Base-by-base conservation (phyloP, 2,888 invertebrate genomes). In the Sarcophaga carnaria region DNA sequence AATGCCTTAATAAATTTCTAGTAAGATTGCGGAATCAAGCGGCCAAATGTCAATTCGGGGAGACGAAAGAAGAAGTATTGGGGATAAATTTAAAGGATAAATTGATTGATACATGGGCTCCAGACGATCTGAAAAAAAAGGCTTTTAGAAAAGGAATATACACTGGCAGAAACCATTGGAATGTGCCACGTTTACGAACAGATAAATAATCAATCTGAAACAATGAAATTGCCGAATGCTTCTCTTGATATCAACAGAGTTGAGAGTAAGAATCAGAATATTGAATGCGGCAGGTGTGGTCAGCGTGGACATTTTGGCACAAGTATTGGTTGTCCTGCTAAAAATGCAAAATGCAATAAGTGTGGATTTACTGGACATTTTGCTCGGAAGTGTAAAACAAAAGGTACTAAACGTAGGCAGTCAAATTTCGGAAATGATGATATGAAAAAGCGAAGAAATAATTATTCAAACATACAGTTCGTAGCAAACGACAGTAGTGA, bases 1-100 rank as follows among this genome's bases (percentile, higher is more conserved):
- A 92, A 69, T 89, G 89, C 47, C 90, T 91, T 66, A 90, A 90
- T 66, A 91, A 90, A 76, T 92, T 91, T 81, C 47, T 91, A 80
- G 60, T 90, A 10, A 86, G 89, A 64, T 69, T 91, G 3, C 27
- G 86, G 20, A 84, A 82, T 59, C 86, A 87, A 47, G 84, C 86
- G 54, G 14, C 54, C 25, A 25, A 25, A 54, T 54, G 10, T 4
- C 54, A 54, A 4, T 54, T 54, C 14, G 83, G 86, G 3, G 69
- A 84, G 22, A 80, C 83, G 5, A 66, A 80, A 49, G 71, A 88
- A 62, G 86, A 83, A 76, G 72, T 81, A 62, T 11, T 86, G 71
- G 81, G 54, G 14, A 87, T 85, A 20, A 72, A 27, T 59, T 11
- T 81, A 25, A 87, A 76, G 22, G 79, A 83, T 67, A 83, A 80